Percentiles rank a stretch among this genome's conserved stretches.
These are phyloP conservation scores for Hippoglossus hippoglossus DNA, from an alignment of 2,797 vertebrate species.

Conservation along the genomic window DNA sequence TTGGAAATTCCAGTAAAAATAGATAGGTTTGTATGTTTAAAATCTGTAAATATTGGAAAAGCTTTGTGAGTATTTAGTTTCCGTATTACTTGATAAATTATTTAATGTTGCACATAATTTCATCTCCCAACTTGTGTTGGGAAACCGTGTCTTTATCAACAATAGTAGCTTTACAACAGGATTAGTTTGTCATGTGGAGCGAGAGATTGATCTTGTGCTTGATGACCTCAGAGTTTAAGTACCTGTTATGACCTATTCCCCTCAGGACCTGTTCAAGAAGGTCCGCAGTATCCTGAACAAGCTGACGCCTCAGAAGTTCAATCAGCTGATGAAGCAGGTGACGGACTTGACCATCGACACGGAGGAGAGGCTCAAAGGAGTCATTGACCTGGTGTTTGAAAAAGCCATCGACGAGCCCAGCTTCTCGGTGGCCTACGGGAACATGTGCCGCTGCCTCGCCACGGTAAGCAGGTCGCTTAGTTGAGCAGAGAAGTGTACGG, in stretches of 20 bases:
- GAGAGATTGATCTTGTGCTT: not conserved
- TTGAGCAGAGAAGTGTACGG: not conserved
- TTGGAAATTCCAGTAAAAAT: no score
- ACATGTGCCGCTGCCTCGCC: slow-evolving; percentile 97
- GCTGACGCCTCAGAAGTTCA: slow-evolving; percentile 98
- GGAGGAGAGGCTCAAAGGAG: slow-evolving; percentile 95
- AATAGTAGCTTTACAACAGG: not conserved
- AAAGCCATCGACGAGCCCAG: slow-evolving; percentile 97
- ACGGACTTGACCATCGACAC: slow-evolving; percentile 97
- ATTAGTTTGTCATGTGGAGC: not conserved
- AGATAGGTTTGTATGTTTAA: no score
- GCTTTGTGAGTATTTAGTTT: no score
- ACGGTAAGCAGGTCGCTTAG: slow-evolving; percentile 81
- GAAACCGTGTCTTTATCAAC: not conserved
- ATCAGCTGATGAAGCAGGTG: slow-evolving; percentile 98
- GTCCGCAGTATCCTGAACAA: slow-evolving; percentile 99
- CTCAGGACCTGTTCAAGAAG: slow-evolving; percentile 92
- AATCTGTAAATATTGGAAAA: no score
- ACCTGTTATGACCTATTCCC: not conserved
- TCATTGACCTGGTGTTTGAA: slow-evolving; percentile 98
- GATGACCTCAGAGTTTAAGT: slow-evolving; percentile 2
- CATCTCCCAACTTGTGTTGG: not conserved
- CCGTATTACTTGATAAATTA: not conserved
- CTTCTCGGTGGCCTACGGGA: slow-evolving; percentile 97
- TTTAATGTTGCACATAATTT: not conserved